Evolutionary conservation across 2,888 invertebrate genomes (phyloP), one percentile per base, ranked within the genome.

Genomic region (Stratiomys singularior): DNA sequence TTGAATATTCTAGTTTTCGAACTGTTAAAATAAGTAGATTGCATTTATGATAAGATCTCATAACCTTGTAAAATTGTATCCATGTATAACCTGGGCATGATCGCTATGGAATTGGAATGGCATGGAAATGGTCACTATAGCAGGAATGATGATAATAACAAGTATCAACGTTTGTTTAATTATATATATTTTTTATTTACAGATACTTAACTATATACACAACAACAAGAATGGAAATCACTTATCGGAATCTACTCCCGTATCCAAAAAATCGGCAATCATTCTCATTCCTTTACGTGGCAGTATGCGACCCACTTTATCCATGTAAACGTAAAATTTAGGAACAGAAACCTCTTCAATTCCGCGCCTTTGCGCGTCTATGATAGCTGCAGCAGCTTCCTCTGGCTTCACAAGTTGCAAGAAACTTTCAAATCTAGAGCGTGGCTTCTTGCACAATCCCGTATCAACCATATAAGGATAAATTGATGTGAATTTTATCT

Each of bases 391-490:
- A 0, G 92, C 93, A 0, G 92, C 93, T 79, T 90, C 89, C 80
- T 90, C 87, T 0, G 93, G 89, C 5, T 90, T 84, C 63, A 94
- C 88, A 83, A 93, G 85, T 83, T 89, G 89, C 89, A 94, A 89
- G 78, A 92, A 83, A 25, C 86, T 88, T 1, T 91, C 90, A 87
- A 93, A 94, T 83, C 92, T 92, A 83, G 92, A 91, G 84, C 89
- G 90, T 0, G 94, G 93, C 81, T 91, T 92, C 86, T 94, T 93
- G 85, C 94, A 93, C 27, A 96, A 88, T 0, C 95, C 96, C 0
- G 96, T 96, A 85, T 95, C 93, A 30, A 96, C 94, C 88, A 96
- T 95, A 86, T 93, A 96, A 0, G 97, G 97, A 85, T 91, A 96
- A 80, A 97, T 91, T 1, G 92, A 92, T 0, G 97, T 97, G 80